Conservation (phyloP, 1,140 invertebrate species). For the Musca vetustissima region DNA sequence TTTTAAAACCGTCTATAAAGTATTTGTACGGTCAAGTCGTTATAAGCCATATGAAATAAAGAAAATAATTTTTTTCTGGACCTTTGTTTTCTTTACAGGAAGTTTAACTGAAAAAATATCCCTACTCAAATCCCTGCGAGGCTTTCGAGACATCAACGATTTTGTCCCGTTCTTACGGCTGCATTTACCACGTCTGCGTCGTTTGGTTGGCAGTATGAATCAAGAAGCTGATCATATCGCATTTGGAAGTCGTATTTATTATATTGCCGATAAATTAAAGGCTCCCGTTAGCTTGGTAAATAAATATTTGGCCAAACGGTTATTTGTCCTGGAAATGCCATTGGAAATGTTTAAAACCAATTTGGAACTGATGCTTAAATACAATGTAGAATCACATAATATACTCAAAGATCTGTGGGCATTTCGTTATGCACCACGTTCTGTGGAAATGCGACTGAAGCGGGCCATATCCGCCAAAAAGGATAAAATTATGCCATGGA, state of each 20-base stretch:
- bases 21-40: too few relatives aligned
- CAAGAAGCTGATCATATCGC: slow-evolving; percentile 32
- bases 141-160: slow-evolving; percentile 44
- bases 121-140: slow-evolving; percentile 33
- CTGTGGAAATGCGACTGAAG: slow-evolving; percentile 53
- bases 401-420: slow-evolving; percentile 60
- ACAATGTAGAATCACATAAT: slow-evolving; percentile 54
- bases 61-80: not conserved
- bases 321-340: slow-evolving; percentile 53
- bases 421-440: slow-evolving; percentile 55
- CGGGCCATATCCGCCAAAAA: slow-evolving; percentile 54
- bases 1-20: too few relatives aligned
- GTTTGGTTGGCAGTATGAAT: slow-evolving; percentile 35
- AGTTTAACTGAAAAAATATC: slow-evolving; percentile 19
- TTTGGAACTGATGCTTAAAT: slow-evolving; percentile 49
- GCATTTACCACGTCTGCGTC: slow-evolving; percentile 38
- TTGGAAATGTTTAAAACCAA: slow-evolving; percentile 51
- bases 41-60: too few relatives aligned
- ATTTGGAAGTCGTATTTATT: slow-evolving; percentile 49
- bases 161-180: slow-evolving; percentile 48
- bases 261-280: slow-evolving; percentile 44
- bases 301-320: slow-evolving; percentile 47
- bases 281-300: slow-evolving; percentile 40
- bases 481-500: slow-evolving; percentile 60
- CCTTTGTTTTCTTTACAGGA: slow-evolving; percentile 23